Evolutionary conservation across 2,888 invertebrate genomes (phyloP), one percentile per base, ranked within the genome.

Genomic region (Lamellibrachia satsuma): DNA sequence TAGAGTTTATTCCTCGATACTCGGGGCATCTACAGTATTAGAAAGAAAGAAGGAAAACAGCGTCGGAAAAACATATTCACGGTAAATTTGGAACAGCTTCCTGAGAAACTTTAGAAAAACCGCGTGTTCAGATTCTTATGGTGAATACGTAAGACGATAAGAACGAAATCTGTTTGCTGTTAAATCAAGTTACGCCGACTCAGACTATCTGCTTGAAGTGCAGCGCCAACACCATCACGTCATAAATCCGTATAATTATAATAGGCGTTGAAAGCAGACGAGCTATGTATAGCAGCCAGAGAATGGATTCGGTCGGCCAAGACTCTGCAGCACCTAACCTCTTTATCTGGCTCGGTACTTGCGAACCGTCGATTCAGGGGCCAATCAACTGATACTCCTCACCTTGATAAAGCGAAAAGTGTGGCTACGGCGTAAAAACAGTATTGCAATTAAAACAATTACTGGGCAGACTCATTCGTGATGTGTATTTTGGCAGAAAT

Each of bases 141-240:
- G 22, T 15, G 75, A 75, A 75, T 75, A 75, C 75, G 15, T 75
- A 75, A 15, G 22, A 75, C 75, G 75, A 75, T 75, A 75, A 75
- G 75, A 75, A 75, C 75, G 22, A 75, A 75, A 75, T 75, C 75
- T 75, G 75, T 75, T 75, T 75, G 22, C 75, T 75, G 75, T 75
- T 75, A 75, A 75, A 22, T 15, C 75, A 75, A 75, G 75, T 75
- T 75, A 15, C 75, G 75, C 75, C 15, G 75, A 75, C 75, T 6
- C 22, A 15, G 75, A 75, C 15, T 75, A 75, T 75, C 75, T 75
- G 4, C 75, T 15, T 11, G 11, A 75, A 15, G 75, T 75, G 75
- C 75, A 15, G 75, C 15, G 22, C 75, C 75, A 22, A 15, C 75
- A 15, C 4, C 75, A 22, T 75, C 75, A 75, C 1, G 75, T 22